Evolutionary conservation across 2,113 vertebrate species (phyloP).

Genomic region (Gymnobelideus leadbeateri): DNA sequence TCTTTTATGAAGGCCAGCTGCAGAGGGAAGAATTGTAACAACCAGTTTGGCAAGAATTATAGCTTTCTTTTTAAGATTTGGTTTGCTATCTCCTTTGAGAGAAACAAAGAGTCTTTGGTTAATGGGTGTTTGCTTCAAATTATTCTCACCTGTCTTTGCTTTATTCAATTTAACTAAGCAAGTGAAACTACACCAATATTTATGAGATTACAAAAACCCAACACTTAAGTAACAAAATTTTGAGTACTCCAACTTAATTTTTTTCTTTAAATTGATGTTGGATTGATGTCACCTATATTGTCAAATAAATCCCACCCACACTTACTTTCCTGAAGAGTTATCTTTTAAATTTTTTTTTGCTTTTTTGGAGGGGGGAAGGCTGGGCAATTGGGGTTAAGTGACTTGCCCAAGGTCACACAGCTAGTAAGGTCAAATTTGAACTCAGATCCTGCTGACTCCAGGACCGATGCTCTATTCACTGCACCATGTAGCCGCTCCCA

Average conservation of each 20-base stretch:
- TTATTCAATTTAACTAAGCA: not conserved
- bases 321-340: not conserved
- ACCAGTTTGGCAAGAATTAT: slow-evolving; percentile 20
- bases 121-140: not conserved
- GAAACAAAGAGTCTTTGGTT: not conserved
- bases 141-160: not conserved
- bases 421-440: too few species aligned
- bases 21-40: slow-evolving; percentile 27
- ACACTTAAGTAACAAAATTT: not conserved
- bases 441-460: too few species aligned
- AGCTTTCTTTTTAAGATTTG: slow-evolving; percentile 53
- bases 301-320: not conserved
- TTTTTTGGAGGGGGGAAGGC: too few species aligned
- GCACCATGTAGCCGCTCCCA: not conserved
- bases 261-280: not conserved
- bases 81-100: slow-evolving; percentile 54
- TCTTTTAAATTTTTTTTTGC: not conserved
- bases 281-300: not conserved
- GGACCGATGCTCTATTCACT: too few species aligned
- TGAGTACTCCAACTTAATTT: not conserved
- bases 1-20: slow-evolving; percentile 43
- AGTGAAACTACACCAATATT: not conserved
- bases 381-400: too few species aligned
- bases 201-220: not conserved
- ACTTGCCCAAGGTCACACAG: too few species aligned